A percentile compares a stretch with the other conserved stretches of the same genome.
phyloP scores from a whole-genome alignment of 2,113 vertebrate species.

The Prietella phreatophila region DNA sequence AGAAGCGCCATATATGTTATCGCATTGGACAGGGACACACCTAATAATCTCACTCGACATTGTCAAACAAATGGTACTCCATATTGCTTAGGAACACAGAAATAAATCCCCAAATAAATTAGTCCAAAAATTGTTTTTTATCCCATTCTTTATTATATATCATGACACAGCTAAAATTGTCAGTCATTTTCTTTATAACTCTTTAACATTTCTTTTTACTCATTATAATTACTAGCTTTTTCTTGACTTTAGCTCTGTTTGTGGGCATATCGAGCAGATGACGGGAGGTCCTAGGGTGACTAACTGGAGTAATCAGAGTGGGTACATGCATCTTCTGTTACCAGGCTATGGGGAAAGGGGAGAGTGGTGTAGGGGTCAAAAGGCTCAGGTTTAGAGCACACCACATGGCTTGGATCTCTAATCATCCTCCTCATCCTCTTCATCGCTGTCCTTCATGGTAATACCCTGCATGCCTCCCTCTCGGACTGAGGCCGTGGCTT shows the following conservation, averaged over 20 bases:
- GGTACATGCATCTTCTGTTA: constrained; percentile 96
- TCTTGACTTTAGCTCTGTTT: constrained; percentile 84
- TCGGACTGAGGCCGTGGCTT: constrained; percentile 91
- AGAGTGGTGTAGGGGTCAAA: constrained; percentile 19
- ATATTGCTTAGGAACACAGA: constrained; percentile 99
- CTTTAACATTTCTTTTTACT: constrained; percentile 68
- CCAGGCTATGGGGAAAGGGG: constrained; percentile 73
- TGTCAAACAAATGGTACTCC: constrained; percentile 95
- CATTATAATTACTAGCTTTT: constrained; percentile 73
- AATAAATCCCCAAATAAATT: constrained; percentile 86
- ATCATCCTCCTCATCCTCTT: constrained; percentile 87
- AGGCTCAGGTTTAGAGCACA: constrained; percentile 37
- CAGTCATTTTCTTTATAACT: constrained; percentile 74
- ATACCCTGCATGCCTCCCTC: constrained; percentile 97
- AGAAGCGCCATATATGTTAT: constrained; percentile 90
- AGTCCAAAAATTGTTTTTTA: constrained; percentile 76
- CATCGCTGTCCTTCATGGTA: constrained; percentile 99
- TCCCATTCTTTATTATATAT: constrained; percentile 58
- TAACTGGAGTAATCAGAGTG: constrained; percentile 90
- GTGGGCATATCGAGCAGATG: constrained; percentile 91
- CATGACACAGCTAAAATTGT: constrained; percentile 93
- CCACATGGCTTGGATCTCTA: constrained; percentile 60
- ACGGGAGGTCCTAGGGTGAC: constrained; percentile 91
- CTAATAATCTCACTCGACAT: constrained; percentile 91
- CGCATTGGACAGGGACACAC: constrained; percentile 89